Conservation (phyloP, 2,113 vertebrate genomes). For the Holacanthus passer region DNA sequence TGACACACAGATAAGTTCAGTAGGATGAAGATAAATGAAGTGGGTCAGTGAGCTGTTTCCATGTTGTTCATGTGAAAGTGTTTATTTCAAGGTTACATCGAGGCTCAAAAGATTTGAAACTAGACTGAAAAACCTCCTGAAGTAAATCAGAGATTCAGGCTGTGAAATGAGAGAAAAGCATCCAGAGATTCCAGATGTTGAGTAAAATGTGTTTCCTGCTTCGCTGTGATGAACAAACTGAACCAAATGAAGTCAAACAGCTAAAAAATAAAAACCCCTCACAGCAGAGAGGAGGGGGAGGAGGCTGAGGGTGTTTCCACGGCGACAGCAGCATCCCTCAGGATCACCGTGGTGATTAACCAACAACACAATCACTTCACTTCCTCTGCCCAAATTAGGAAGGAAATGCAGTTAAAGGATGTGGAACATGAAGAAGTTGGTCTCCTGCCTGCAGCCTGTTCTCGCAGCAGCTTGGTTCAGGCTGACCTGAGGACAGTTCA, state of each 20-base stretch:
- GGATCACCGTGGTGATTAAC: conserved; percentile 64
- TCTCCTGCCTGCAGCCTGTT: conserved; percentile 15
- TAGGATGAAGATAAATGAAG: not conserved
- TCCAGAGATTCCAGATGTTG: no score
- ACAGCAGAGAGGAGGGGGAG: not conserved
- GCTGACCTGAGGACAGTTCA: not conserved
- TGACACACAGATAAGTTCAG: not conserved
- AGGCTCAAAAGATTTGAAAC: no score
- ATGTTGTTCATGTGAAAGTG: no score
- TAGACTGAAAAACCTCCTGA: no score
- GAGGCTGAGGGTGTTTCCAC: conserved; percentile 50
- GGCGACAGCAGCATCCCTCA: conserved; percentile 58
- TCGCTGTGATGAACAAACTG: conserved; percentile 1
- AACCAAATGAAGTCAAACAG: conserved; percentile 18
- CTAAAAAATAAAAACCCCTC: not conserved
- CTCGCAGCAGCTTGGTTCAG: not conserved
- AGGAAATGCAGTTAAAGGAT: conserved; percentile 63
- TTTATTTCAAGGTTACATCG: no score
- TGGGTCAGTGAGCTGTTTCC: not conserved
- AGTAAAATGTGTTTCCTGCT: not conserved
- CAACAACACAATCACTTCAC: conserved; percentile 58
- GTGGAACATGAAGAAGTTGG: conserved; percentile 25
- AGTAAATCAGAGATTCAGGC: no score
- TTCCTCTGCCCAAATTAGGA: conserved; percentile 68
- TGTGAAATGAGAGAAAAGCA: no score